These are phyloP conservation scores for Xiphydria camelus DNA, from an alignment of 2,888 invertebrate species.

Conservation along the genomic window DNA sequence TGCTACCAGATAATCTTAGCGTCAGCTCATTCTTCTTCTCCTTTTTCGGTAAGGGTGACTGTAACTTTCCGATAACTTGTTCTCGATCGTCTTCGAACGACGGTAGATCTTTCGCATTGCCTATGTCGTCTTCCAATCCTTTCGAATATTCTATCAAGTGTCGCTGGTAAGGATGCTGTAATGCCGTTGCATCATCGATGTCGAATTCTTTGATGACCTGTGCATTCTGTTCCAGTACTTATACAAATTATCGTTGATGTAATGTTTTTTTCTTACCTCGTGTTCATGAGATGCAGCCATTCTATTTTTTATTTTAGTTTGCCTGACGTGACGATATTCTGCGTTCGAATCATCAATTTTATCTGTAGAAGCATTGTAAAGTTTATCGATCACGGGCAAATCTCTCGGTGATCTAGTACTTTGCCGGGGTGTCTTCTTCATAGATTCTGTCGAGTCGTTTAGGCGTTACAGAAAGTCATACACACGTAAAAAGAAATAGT, in stretches of 20 bases:
- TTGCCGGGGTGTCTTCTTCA: not conserved
- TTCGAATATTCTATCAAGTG: slow-evolving; percentile 25
- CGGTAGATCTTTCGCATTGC: slow-evolving; percentile 7
- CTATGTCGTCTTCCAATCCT: slow-evolving; percentile 21
- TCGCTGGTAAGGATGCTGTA: slow-evolving; percentile 21
- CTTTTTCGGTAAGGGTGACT: not conserved
- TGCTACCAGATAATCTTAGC: slow-evolving; percentile 22
- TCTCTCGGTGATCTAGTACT: slow-evolving; percentile 1
- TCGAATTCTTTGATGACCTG: slow-evolving; percentile 6
- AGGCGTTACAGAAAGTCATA: not conserved
- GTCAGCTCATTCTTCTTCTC: slow-evolving; percentile 18
- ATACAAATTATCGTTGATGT: not conserved
- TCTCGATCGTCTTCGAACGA: slow-evolving; percentile 3
- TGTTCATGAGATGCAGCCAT: not conserved
- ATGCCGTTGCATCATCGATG: slow-evolving; percentile 7
- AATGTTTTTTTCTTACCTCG: slow-evolving; percentile 2
- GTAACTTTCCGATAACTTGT: too few relatives aligned
- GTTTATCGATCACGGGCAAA: not conserved
- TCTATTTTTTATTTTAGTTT: not conserved
- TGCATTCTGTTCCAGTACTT: slow-evolving; percentile 6
- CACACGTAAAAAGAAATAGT: not conserved
- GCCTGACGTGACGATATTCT: not conserved
- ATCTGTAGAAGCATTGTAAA: not conserved
- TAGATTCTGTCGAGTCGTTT: not conserved
- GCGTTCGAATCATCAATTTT: not conserved